Evolutionary conservation across 2,888 invertebrate genomes (phyloP), one percentile per base, ranked within the genome.

Genomic region (Ctena decussata): DNA sequence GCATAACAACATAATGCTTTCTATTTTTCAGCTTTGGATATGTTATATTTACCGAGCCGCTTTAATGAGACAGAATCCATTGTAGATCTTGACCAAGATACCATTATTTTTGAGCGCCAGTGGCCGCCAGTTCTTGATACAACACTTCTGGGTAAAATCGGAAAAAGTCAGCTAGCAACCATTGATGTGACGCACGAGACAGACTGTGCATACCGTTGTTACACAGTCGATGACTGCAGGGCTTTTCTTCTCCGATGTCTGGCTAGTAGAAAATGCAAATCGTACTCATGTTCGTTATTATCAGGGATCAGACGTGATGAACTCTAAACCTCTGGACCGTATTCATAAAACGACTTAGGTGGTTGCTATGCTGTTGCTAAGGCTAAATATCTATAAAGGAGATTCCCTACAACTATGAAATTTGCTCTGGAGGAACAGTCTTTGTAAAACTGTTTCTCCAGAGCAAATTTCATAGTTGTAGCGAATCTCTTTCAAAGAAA

Each of bases 141-240:
- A 15, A 81, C 91, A 44, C 70, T 76, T 37, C 57, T 85, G 44
- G 60, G 73, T 32, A 57, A 74, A 39, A 41, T 71, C 69, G 41
- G 69, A n/a, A 11, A 77, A 39, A 32, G 49, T 77, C 77, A 82
- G 60, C 46, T 89, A 57, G 81, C 85, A 80, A 86, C 92, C 49
- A 39, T 82, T 76, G 80, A 82, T 71, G 91, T 92, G 12, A 74
- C 89, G 21, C 91, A 91, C 60, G 93, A 92, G 76, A 92, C 93
- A 1, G 92, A 92, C 70, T 93, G 93, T 75, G 93, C 93, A 24
- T 92, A 89, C 87, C 85, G 89, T 24, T 93, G 93, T 80, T 92
- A 90, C 79, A 91, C 87, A n/a, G 87, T 92, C 1, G 85, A 87
- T 18, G 88, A 89, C 37, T 93, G 93, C 76, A 77, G 85, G 27